phyloP scores from a whole-genome alignment of 1,140 invertebrate species.

The Cotesia typhae region DNA sequence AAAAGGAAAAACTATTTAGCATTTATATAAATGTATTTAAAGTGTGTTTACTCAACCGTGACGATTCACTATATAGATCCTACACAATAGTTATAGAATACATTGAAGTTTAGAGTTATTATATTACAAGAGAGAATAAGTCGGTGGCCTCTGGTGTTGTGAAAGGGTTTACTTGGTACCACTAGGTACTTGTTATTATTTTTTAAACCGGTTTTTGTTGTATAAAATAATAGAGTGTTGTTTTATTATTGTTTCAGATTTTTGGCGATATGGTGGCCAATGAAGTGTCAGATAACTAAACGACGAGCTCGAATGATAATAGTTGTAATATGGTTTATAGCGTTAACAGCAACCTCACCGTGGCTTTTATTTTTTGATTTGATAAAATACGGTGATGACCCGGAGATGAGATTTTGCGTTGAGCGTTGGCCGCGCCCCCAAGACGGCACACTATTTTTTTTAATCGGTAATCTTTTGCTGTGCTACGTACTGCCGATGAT shows the following conservation, averaged over 20 bases:
- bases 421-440: conserved; percentile 86
- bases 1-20: too few species aligned
- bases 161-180: conserved; percentile 5
- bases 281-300: conserved; percentile 91
- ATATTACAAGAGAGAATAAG: background rate
- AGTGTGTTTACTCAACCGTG: too few species aligned
- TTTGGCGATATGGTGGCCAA: conserved; percentile 92
- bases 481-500: conserved; percentile 94
- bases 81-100: background rate
- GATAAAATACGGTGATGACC: conserved; percentile 77
- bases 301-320: conserved; percentile 85
- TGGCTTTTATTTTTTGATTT: conserved; percentile 92
- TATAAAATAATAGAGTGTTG: background rate
- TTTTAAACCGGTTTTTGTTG: background rate
- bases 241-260: conserved; percentile 76
- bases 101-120: too few species aligned
- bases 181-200: too few species aligned
- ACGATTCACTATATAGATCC: too few species aligned
- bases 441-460: conserved; percentile 84
- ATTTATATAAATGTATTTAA: too few species aligned
- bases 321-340: conserved; percentile 89
- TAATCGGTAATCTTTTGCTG: conserved; percentile 87
- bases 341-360: conserved; percentile 83
- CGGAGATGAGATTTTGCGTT: conserved; percentile 77
- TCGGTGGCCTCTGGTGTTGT: background rate